Evolutionary conservation across 2,797 vertebrate genomes (phyloP), one percentile per base, ranked within the genome.

Genomic region (Tachyglossus aculeatus): DNA sequence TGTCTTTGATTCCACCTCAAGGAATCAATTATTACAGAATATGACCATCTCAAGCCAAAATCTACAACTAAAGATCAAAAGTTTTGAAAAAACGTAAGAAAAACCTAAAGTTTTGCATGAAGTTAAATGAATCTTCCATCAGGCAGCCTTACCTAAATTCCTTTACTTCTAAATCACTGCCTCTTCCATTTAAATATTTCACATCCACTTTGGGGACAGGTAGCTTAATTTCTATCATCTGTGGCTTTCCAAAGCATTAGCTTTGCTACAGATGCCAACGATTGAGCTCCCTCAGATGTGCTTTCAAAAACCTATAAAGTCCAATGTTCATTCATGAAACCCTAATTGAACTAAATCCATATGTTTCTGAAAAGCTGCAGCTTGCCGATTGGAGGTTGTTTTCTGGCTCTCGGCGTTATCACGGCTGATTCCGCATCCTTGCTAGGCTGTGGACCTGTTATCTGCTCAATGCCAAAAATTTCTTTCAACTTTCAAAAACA

Each of bases 191-290:
- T 82, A 79, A 91, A 88, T 89, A 80, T 78, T 88, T 84, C 77
- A 77, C 80, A 89, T 89, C 87, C 84, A 91, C 88, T 88, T 85
- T 81, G 75, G 88, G 88, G 86, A 90, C 87, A 93, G 89, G 92
- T 93, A 91, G 91, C 90, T 89, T 92, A 91, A 92, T 93, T 92
- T 89, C 73, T 92, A 88, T 93, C 89, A 92, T 82, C 87, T 92
- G 90, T 61, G 65, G 86, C 89, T 90, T 90, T 90, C 71, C 83
- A 75, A 75, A 82, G 71, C 70, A 82, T 88, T 88, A 90, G 86
- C 81, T 90, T 84, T 85, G 77, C 89, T 91, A 78, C 65, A 66
- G 64, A 81, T 89, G 86, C 85, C 89, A 90, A 22, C 88, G 87
- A 86, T 55, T 89, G 84, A 91, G 80, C 82, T 76, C 31, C 32